Percentiles rank a stretch among this genome's conserved stretches.
phyloP scores from a whole-genome alignment of 2,797 vertebrate species.

The Scolopax rusticola region DNA sequence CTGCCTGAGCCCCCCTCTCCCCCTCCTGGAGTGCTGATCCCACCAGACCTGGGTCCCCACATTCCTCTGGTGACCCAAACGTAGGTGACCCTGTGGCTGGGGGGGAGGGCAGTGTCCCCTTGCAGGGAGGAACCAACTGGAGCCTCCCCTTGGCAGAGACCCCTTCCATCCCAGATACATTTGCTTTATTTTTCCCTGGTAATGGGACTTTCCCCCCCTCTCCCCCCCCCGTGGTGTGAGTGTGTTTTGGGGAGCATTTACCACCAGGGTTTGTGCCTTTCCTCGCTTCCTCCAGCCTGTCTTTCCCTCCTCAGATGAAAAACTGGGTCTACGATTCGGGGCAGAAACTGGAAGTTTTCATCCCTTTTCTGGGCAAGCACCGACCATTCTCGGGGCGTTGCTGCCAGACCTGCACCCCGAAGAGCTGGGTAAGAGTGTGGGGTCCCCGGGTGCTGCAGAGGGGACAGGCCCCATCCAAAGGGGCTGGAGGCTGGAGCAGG shows the following conservation, averaged over 20 bases:
- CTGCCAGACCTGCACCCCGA: conserved; percentile 91
- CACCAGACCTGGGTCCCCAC: fast-evolving
- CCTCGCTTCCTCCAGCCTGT: background rate
- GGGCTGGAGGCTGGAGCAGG: background rate
- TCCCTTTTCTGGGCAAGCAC: conserved; percentile 83
- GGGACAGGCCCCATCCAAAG: fast-evolving
- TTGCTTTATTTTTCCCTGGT: background rate
- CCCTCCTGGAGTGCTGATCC: background rate
- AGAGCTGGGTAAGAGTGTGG: conserved; percentile 86
- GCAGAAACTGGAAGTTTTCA: conserved; percentile 77
- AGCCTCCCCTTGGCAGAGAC: too few species aligned
- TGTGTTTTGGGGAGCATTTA: fast-evolving
- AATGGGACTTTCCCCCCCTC: fast-evolving
- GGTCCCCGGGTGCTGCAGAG: background rate
- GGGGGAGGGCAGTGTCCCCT: background rate
- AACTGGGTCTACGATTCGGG: background rate
- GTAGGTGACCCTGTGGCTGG: background rate
- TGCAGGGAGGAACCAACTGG: background rate
- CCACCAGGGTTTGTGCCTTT: background rate
- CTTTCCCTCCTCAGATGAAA: conserved; percentile 32
- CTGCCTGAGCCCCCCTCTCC: fast-evolving
- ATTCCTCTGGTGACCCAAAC: fast-evolving
- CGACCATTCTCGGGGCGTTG: conserved; percentile 84
- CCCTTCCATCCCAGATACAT: background rate
- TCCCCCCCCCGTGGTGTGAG: fast-evolving